These are phyloP conservation scores for Natator depressus DNA, from an alignment of 2,113 vertebrate genomes.

Conservation along the genomic window DNA sequence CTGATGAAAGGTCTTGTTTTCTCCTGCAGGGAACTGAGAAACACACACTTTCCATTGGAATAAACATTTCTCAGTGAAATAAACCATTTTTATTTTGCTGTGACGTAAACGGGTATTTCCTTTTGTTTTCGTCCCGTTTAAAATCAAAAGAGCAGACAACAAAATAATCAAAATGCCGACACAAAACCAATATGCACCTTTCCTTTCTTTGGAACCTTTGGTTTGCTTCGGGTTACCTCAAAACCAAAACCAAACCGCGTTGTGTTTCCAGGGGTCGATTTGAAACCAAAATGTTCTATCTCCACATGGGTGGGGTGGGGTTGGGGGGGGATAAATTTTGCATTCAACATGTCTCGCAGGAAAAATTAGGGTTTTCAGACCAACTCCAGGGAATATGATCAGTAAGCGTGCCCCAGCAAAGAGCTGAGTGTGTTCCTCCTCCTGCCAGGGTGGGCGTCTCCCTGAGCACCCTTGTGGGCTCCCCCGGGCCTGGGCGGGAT, in stretches of 20 bases:
- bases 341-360: too few species aligned
- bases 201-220: too few species aligned
- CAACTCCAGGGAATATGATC: background rate
- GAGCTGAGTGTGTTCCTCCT: background rate
- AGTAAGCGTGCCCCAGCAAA: fast-evolving
- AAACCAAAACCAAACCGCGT: too few species aligned
- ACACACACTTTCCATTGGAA: background rate
- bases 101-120: background rate
- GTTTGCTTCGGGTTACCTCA: too few species aligned
- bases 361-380: background rate
- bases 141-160: background rate
- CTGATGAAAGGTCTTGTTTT: background rate
- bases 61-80: background rate
- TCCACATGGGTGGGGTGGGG: too few species aligned
- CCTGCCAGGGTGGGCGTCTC: background rate
- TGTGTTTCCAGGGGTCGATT: too few species aligned
- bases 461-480: background rate
- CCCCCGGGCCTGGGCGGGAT: too few species aligned
- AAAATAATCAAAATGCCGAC: background rate
- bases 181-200: conserved; percentile 26
- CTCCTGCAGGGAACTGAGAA: conserved; percentile 13
- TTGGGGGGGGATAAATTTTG: too few species aligned
- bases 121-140: background rate
- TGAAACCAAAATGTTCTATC: too few species aligned
- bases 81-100: background rate